Evolutionary conservation across 2,113 vertebrate species (phyloP), one percentile per base, ranked within the genome.

Genomic region (Heterocephalus glaber): DNA sequence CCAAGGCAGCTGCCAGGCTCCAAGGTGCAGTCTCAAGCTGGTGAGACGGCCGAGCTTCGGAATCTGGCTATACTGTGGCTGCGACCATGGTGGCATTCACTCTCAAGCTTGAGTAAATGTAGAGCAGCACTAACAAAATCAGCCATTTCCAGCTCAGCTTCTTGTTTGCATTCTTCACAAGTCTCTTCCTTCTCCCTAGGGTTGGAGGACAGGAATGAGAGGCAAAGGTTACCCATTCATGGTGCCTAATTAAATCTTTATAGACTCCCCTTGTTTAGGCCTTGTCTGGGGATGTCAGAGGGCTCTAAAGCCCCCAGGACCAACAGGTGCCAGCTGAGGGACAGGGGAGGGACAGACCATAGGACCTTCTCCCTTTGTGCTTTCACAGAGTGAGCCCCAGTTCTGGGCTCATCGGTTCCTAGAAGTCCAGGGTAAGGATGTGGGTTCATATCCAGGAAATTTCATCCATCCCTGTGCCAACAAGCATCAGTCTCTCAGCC

Each of bases 191-290:
- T 61, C 33, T 66, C 52, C 28, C 61, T 49, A 10, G 70, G 79
- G 68, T 38, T 70, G 24, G 89, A 96, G 70, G 89, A 79, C 82
- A 88, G 76, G 54, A 93, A 68, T 33, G 20, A 54, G 86, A 92
- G 77, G 77, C 63, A 91, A 93, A 95, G 54, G 81, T 96, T 87
- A 89, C 66, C 74, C 10, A 22, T 52, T 66, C 54, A 41, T 17
- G 61, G n/a, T 33, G 72, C 66, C 88, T 92, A 61, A 95, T 96
- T 87, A 92, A 94, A 89, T 68, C 94, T 83, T 96, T 77, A 81
- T 28, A 70, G 80, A 77, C 60, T 89, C 38, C 47, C 83, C 80
- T 89, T 24, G 68, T 33, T 70, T 81, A 58, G 80, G 70, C 47
- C 80, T 89, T 61, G 56, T 87, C 83, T 94, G 20, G 90, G 81